Evolutionary conservation across 1,140 invertebrate genomes (phyloP).

Genomic region (Leptestheria dahalacensis): DNA sequence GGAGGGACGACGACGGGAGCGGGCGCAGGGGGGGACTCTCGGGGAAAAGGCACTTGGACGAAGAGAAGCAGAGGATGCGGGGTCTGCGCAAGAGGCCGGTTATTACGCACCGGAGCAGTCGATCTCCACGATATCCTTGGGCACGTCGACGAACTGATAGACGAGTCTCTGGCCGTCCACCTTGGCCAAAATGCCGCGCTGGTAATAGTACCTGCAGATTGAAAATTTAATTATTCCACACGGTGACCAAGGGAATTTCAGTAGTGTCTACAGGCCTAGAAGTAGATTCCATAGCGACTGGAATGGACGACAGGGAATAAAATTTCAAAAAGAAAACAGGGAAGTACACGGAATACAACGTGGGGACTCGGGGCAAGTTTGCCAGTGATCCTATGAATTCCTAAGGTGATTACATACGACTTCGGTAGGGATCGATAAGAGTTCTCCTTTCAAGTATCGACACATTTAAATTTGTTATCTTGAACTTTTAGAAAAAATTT

Average conservation of each 20-base stretch:
- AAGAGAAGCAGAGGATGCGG: no score
- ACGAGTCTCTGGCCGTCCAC: constrained; percentile 97
- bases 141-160: constrained; percentile 98
- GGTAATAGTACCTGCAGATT: constrained; percentile 81
- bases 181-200: constrained; percentile 95
- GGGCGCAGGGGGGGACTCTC: not conserved
- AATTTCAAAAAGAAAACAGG: no score
- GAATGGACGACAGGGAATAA: no score
- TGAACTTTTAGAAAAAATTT: no score
- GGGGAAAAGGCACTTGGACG: not conserved
- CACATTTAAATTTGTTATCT: no score
- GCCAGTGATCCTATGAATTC: no score
- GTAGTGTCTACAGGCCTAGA: not conserved
- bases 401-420: no score
- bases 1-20: not conserved
- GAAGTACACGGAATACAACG: no score
- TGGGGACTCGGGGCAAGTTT: no score
- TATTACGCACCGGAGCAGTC: constrained; percentile 71
- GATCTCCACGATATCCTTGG: constrained; percentile 94
- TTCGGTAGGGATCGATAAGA: no score
- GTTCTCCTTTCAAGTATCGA: no score
- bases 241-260: not conserved
- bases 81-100: no score
- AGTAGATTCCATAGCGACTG: not conserved
- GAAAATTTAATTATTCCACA: not conserved